These are phyloP conservation scores for Manduca sexta DNA, from an alignment of 1,140 invertebrate species.

Conservation along the genomic window DNA sequence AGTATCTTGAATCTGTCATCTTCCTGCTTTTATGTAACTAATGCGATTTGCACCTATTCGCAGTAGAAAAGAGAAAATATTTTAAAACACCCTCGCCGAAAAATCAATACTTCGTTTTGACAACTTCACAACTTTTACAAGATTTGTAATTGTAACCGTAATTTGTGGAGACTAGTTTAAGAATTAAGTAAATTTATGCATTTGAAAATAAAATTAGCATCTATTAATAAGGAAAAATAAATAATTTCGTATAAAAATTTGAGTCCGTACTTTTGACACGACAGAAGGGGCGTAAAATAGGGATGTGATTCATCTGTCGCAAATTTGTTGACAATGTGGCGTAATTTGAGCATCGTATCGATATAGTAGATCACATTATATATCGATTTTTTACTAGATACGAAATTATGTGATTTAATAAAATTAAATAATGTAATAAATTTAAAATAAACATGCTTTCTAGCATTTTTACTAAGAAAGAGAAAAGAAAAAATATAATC, in stretches of 20 bases:
- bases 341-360: no score
- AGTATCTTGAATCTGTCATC: constrained; percentile 99
- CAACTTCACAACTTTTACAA: not conserved
- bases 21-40: constrained; percentile 33
- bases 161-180: not conserved
- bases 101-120: constrained; percentile 3
- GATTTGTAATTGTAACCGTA: not conserved
- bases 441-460: no score
- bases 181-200: not conserved
- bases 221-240: not conserved
- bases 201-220: not conserved
- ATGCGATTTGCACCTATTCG: not conserved
- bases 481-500: no score
- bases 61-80: not conserved
- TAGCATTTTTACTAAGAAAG: no score
- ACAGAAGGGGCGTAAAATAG: constrained; percentile 15
- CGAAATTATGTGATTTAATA: no score
- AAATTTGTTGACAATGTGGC: no score
- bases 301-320: not conserved
- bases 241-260: not conserved
- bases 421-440: no score
- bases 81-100: not conserved
- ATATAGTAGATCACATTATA: no score
- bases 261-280: constrained; percentile 20
- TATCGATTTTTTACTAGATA: no score